A percentile compares a stretch with the other conserved stretches of the same genome.
Evolutionary conservation across 1,140 invertebrate genomes (phyloP).

Genomic region (Bombyx mandarina): DNA sequence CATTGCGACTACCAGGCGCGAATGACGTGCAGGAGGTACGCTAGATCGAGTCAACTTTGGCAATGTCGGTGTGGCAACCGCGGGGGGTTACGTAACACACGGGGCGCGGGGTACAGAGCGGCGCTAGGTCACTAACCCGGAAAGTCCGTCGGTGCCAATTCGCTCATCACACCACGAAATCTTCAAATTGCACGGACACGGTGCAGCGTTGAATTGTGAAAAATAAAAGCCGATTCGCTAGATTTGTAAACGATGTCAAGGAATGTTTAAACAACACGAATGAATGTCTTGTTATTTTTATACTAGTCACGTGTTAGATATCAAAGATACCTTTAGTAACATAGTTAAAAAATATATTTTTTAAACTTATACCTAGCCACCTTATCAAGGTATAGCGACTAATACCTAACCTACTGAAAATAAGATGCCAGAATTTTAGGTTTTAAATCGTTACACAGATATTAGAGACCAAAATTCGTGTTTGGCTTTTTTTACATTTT

Average conservation of each 20-base stretch:
- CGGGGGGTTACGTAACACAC: slow-evolving; percentile 45
- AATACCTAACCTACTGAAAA: no score
- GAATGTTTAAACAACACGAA: slow-evolving; percentile 1
- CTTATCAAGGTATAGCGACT: no score
- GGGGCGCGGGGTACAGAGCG: slow-evolving; percentile 20
- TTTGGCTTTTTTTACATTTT: no score
- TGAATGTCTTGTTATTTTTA: no score
- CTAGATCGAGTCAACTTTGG: slow-evolving; percentile 35
- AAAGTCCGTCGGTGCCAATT: slow-evolving; percentile 61
- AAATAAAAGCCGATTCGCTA: slow-evolving; percentile 15
- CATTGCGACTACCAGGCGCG: slow-evolving; percentile 28
- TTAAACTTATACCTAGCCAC: no score
- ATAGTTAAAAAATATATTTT: no score
- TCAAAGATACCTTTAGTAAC: no score
- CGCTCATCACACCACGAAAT: slow-evolving; percentile 57
- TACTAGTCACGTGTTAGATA: no score
- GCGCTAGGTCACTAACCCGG: slow-evolving; percentile 48
- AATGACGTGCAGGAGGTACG: slow-evolving; percentile 33
- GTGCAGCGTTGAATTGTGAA: slow-evolving; percentile 25
- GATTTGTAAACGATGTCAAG: slow-evolving; percentile 23
- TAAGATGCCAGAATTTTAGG: no score
- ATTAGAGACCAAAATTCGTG: no score
- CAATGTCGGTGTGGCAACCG: slow-evolving; percentile 58
- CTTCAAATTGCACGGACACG: slow-evolving; percentile 37
- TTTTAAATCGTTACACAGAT: no score